These are phyloP conservation scores for Megalurothrips usitatus DNA, from an alignment of 2,888 invertebrate species.

Conservation along the genomic window DNA sequence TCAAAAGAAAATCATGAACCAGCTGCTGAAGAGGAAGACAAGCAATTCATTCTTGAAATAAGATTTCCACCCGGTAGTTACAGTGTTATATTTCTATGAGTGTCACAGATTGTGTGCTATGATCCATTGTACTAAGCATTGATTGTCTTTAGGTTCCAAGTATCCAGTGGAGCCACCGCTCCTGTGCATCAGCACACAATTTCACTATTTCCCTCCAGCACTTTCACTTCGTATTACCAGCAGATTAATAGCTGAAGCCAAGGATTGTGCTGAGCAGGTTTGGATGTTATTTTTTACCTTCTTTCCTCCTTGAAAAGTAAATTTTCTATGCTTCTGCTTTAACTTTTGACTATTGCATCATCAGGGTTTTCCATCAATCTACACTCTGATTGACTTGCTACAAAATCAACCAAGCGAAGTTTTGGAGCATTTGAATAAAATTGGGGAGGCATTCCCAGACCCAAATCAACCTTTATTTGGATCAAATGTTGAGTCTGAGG, in stretches of 20 bases:
- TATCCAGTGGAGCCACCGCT: constrained; percentile 73
- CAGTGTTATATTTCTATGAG: constrained; percentile 14
- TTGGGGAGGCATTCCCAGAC: constrained; percentile 52
- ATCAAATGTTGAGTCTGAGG: not conserved
- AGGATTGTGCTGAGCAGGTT: constrained; percentile 59
- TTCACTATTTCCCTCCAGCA: constrained; percentile 56
- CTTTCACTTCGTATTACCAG: constrained; percentile 62
- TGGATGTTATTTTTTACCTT: constrained; percentile 42
- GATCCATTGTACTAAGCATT: not conserved
- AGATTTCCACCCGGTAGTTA: constrained; percentile 59
- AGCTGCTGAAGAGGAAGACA: constrained; percentile 29
- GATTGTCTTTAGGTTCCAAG: constrained; percentile 47
- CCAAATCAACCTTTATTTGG: constrained; percentile 54
- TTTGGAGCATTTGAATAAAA: constrained; percentile 54
- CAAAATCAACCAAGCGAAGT: constrained; percentile 63
- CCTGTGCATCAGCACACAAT: constrained; percentile 62
- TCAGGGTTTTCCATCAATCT: constrained; percentile 56
- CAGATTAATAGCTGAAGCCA: constrained; percentile 64
- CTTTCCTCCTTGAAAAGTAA: not conserved
- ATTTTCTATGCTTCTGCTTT: not conserved
- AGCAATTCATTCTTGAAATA: constrained; percentile 52
- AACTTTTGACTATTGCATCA: not conserved
- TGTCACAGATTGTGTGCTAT: not conserved
- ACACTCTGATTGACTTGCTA: constrained; percentile 64
- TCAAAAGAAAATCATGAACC: constrained; percentile 27